These are phyloP conservation scores for Baryphthengus martii DNA, from an alignment of 2,113 vertebrate species.

Conservation along the genomic window DNA sequence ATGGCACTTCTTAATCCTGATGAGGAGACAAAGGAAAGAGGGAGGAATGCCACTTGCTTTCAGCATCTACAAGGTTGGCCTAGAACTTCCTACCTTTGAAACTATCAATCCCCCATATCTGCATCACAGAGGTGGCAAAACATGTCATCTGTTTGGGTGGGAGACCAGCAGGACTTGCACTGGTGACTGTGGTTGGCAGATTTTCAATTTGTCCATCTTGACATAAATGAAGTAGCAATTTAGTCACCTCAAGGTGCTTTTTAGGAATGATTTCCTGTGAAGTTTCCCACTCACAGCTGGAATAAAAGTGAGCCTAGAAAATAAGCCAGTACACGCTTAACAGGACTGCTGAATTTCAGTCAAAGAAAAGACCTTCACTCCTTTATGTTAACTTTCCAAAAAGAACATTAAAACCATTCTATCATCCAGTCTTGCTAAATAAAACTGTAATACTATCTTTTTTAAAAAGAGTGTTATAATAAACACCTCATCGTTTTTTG, in stretches of 20 bases:
- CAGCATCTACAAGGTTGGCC: slow-evolving; percentile 34
- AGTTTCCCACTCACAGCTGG: slow-evolving; percentile 55
- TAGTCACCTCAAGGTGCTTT: slow-evolving; percentile 58
- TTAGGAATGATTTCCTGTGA: slow-evolving; percentile 58
- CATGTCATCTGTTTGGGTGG: slow-evolving; percentile 45
- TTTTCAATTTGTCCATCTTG: slow-evolving; percentile 61
- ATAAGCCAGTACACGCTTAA: slow-evolving; percentile 58
- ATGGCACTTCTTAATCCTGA: background rate
- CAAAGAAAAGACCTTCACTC: slow-evolving; percentile 25
- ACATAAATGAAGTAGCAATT: slow-evolving; percentile 56
- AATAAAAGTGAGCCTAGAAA: slow-evolving; percentile 69
- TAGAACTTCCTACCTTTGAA: slow-evolving; percentile 61
- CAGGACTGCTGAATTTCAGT: slow-evolving; percentile 31
- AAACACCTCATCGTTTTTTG: background rate
- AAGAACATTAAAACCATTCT: slow-evolving; percentile 12
- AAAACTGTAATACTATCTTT: background rate
- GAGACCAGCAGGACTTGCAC: slow-evolving; percentile 57
- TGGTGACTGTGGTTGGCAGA: slow-evolving; percentile 48
- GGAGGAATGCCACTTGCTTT: slow-evolving; percentile 23
- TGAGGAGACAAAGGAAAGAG: background rate
- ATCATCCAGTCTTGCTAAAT: slow-evolving; percentile 19
- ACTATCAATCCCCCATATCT: slow-evolving; percentile 50
- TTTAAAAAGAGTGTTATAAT: background rate
- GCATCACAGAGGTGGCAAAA: slow-evolving; percentile 52
- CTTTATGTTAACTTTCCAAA: background rate